These are phyloP conservation scores for Choristoneura fumiferana DNA, from an alignment of 1,140 invertebrate genomes.

Conservation along the genomic window DNA sequence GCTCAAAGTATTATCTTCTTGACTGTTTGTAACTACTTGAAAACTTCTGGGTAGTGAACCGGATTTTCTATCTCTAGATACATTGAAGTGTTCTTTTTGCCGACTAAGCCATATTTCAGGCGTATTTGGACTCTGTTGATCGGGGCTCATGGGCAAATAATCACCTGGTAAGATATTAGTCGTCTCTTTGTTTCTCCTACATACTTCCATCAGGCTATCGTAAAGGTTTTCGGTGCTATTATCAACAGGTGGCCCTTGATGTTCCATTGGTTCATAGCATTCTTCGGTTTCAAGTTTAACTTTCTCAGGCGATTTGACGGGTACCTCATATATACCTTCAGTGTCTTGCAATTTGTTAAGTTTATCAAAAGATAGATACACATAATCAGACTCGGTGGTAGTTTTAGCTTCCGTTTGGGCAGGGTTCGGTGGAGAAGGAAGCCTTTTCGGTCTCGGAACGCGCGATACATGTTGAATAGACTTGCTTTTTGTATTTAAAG, in stretches of 20 bases:
- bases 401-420: constrained; percentile 25
- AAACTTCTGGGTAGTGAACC: constrained; percentile 89
- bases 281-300: constrained; percentile 37
- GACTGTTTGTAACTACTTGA: constrained; percentile 78
- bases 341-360: constrained; percentile 46
- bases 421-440: constrained; percentile 48
- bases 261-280: constrained; percentile 66
- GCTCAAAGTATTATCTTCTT: constrained; percentile 55
- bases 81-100: constrained; percentile 75
- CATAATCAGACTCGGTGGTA: constrained; percentile 72
- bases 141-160: constrained; percentile 67
- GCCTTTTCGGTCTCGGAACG: constrained; percentile 42
- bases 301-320: constrained; percentile 63
- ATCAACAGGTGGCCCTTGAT: constrained; percentile 32
- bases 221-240: constrained; percentile 58
- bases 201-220: constrained; percentile 61
- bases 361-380: constrained; percentile 73
- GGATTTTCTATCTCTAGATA: constrained; percentile 81
- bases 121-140: constrained; percentile 73
- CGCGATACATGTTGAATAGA: constrained; percentile 51
- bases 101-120: constrained; percentile 77
- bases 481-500: constrained; percentile 55
- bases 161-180: constrained; percentile 45
- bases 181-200: constrained; percentile 55
- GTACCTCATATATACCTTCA: constrained; percentile 73